These are phyloP conservation scores for Romanogobio albipinnatus DNA, from an alignment of 2,113 vertebrate species.

Conservation along the genomic window DNA sequence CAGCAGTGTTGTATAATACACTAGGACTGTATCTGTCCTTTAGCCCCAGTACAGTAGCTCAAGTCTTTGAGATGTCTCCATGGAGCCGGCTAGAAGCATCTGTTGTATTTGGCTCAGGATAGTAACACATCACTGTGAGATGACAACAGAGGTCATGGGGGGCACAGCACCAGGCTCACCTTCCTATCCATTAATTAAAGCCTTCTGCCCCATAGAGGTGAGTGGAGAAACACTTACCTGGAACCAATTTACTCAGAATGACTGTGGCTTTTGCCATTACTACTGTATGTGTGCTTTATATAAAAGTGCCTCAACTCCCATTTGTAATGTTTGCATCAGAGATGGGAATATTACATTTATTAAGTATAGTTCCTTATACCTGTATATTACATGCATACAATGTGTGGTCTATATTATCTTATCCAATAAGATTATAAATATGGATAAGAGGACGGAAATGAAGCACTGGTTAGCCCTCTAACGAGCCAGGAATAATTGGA, in stretches of 20 bases:
- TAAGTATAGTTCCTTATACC: not conserved
- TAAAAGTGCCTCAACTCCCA: not conserved
- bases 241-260: conserved; percentile 25
- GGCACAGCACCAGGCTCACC: conserved; percentile 22
- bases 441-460: not conserved
- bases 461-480: not conserved
- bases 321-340: conserved; percentile 1
- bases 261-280: conserved; percentile 11
- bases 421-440: not conserved
- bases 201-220: conserved; percentile 19
- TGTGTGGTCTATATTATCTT: not conserved
- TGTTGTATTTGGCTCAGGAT: conserved; percentile 37
- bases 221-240: conserved; percentile 31
- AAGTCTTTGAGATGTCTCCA: conserved; percentile 25
- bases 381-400: not conserved
- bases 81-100: conserved; percentile 26
- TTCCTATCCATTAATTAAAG: conserved; percentile 42
- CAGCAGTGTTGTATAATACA: not conserved
- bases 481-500: conserved; percentile 3
- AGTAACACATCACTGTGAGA: conserved; percentile 32
- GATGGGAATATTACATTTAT: not conserved
- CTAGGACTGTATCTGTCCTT: conserved; percentile 6
- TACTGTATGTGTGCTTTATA: not conserved
- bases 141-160: conserved; percentile 26
- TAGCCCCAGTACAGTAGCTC: conserved; percentile 1